Base-by-base conservation (phyloP, 2,888 invertebrate species). In the Metalampra italica region DNA sequence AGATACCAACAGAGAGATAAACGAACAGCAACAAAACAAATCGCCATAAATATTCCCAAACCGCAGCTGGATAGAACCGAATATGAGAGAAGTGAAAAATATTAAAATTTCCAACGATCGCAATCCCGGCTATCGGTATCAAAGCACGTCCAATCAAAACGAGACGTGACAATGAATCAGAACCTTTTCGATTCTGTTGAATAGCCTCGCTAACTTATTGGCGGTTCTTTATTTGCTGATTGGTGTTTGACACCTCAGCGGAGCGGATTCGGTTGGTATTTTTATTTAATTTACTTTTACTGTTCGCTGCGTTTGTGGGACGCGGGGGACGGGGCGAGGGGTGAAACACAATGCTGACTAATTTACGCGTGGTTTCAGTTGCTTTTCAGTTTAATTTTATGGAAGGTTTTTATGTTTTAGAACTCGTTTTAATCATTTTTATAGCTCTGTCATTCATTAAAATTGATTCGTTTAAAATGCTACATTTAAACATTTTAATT, bases 141-240 rank as follows among this genome's bases (percentile, higher is more conserved):
- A 85, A 82, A 85, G 88, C 89, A 89, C 89, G 88, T 88, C 82
- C 88, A 87, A 86, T 88, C 84, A 84, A 83, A 85, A 75, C 79
- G 83, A 75, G 83, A 83, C 87, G 88, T 88, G 87, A 87, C 86
- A 85, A 81, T 84, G 86, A 85, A 83, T 83, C 79, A 78, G 78
- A 80, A 79, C 82, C 82, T 82, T 85, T 84, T 75, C 79, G 82
- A 80, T 82, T 75, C 75, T 73, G 71, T 81, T 52, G 82, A 84
- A 84, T 86, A 80, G 78, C 73, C 75, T 67, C 67, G 81, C 81
- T 83, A 85, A 86, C 84, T 87, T 87, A 87, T 84, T 84, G 83
- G 76, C 78, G 67, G 75, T 78, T 75, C 78, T 85, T 85, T 87
- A 84, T 88, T 85, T 83, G 75, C 77, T 83, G 82, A 86, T 86